Evolutionary conservation across 2,888 invertebrate genomes (phyloP).

Genomic region (Phengaris arion): DNA sequence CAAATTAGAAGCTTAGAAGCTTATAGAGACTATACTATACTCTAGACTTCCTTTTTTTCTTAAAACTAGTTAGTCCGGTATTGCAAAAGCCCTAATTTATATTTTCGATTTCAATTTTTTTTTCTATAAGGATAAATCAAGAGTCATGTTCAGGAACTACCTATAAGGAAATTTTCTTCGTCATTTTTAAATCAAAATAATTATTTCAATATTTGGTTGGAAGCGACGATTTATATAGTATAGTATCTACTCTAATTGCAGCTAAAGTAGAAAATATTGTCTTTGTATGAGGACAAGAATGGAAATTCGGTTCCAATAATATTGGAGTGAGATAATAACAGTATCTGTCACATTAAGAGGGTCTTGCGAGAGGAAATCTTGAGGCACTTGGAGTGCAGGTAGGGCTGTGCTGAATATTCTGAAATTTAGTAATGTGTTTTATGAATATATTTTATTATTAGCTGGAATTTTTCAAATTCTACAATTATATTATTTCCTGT

Average conservation of each 20-base stretch:
- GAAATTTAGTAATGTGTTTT: neutral
- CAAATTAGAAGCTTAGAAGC: neutral
- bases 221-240: too few relatives aligned
- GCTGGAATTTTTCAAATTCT: too few relatives aligned
- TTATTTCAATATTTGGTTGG: too few relatives aligned
- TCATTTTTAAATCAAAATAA: too few relatives aligned
- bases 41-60: neutral
- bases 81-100: too few relatives aligned
- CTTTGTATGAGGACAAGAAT: neutral
- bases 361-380: constrained; percentile 42
- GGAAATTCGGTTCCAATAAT: constrained; percentile 6
- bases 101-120: too few relatives aligned
- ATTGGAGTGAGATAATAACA: constrained; percentile 18
- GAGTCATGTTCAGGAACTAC: too few relatives aligned
- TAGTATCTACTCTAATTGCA: neutral
- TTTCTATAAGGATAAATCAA: too few relatives aligned
- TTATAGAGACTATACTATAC: too few relatives aligned
- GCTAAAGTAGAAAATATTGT: neutral
- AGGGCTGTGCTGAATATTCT: constrained; percentile 52
- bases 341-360: constrained; percentile 17
- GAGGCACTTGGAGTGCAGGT: constrained; percentile 43
- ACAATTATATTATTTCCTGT: too few relatives aligned
- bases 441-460: neutral
- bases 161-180: too few relatives aligned
- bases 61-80: neutral